Evolutionary conservation across 2,797 vertebrate species (phyloP).

Genomic region (Clarias laeviceps): DNA sequence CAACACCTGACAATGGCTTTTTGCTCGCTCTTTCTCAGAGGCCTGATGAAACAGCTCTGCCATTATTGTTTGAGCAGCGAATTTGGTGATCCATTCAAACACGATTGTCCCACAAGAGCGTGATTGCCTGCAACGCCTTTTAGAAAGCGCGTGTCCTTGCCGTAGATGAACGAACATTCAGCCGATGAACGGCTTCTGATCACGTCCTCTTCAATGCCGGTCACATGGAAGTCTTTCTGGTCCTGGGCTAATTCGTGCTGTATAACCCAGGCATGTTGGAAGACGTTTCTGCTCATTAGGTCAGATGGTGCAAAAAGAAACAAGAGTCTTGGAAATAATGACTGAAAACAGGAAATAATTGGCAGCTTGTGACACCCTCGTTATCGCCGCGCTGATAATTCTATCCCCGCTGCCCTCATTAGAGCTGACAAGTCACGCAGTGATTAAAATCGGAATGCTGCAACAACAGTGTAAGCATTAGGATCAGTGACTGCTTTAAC

Average conservation of each 20-base stretch:
- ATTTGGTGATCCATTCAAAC: slow-evolving; percentile 55
- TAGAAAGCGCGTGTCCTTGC: slow-evolving; percentile 57
- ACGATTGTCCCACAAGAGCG: slow-evolving; percentile 58
- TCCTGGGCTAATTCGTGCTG: slow-evolving; percentile 17
- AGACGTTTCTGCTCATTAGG: slow-evolving; percentile 57
- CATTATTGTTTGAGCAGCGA: slow-evolving; percentile 55
- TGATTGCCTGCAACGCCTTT: slow-evolving; percentile 64
- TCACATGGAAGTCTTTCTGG: slow-evolving; percentile 24
- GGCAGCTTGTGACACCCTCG: slow-evolving; percentile 72
- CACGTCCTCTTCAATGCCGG: slow-evolving; percentile 13
- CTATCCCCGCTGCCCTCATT: slow-evolving; percentile 85
- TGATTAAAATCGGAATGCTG: slow-evolving; percentile 96
- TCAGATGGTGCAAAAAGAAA: slow-evolving; percentile 62
- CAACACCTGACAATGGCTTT: slow-evolving; percentile 55
- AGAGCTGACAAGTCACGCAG: slow-evolving; percentile 94
- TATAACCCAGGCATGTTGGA: slow-evolving; percentile 38
- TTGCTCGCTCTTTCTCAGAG: slow-evolving; percentile 36
- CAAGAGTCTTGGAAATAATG: slow-evolving; percentile 48
- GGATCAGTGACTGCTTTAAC: slow-evolving; percentile 91
- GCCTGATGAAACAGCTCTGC: slow-evolving; percentile 55
- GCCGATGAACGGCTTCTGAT: slow-evolving; percentile 34
- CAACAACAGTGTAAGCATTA: slow-evolving; percentile 94
- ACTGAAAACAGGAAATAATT: slow-evolving; percentile 65
- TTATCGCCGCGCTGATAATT: slow-evolving; percentile 83
- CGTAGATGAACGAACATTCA: slow-evolving; percentile 41